phyloP scores from a whole-genome alignment of 1,140 invertebrate species.

The Sarcophaga bullata region DNA sequence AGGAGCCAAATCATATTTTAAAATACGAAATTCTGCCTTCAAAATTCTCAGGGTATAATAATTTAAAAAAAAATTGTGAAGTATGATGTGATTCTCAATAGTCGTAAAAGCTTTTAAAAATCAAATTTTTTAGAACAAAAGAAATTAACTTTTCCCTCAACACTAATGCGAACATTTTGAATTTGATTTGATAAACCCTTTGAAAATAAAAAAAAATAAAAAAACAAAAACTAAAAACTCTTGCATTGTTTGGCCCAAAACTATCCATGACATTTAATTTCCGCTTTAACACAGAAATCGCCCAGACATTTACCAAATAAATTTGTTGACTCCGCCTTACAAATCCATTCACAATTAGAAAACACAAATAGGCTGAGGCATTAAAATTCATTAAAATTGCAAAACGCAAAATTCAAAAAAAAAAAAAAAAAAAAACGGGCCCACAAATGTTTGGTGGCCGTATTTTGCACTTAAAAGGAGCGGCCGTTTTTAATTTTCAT shows the following conservation, averaged over 20 bases:
- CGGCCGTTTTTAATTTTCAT: not conserved
- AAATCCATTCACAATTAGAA: too few species aligned
- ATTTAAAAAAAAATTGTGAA: too few species aligned
- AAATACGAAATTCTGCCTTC: too few species aligned
- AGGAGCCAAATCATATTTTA: too few species aligned
- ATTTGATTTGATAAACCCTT: not conserved
- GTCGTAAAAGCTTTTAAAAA: too few species aligned
- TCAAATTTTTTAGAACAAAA: too few species aligned
- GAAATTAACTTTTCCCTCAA: too few species aligned
- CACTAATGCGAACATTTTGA: not conserved
- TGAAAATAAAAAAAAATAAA: not conserved
- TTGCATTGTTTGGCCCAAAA: slow-evolving; percentile 7
- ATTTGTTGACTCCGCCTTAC: not conserved
- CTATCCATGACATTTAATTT: slow-evolving; percentile 34
- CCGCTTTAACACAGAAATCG: not conserved
- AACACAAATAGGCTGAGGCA: not conserved
- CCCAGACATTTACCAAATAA: not conserved
- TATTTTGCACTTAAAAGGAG: too few species aligned
- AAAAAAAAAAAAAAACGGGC: not conserved
- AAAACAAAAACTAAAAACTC: not conserved
- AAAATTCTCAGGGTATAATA: too few species aligned
- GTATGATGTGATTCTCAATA: too few species aligned
- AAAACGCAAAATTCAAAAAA: not conserved
- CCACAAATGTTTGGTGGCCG: not conserved
- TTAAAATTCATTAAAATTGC: slow-evolving; percentile 10